Base-by-base conservation (phyloP, 1,140 invertebrate genomes). In the Bombus picipes region DNA sequence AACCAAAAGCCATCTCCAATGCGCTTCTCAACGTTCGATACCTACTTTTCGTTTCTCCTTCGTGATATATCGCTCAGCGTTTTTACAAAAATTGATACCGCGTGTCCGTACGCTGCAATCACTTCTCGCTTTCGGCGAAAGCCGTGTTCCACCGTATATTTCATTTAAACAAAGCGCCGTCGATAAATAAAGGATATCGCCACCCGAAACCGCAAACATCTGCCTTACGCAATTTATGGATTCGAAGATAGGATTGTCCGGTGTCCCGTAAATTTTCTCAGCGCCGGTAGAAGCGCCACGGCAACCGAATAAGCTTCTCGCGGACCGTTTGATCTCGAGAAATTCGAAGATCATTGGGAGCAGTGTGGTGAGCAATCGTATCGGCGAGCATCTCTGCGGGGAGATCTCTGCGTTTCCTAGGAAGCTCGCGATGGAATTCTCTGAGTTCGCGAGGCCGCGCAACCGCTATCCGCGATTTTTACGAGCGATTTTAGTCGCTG, bases 321-420 rank as follows among this genome's bases (percentile, higher is more conserved):
- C 72, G 59, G 10, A 32, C 25, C 73, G 81, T 83, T 76, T 83
- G 59, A 83, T 83, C 72, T 83, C 73, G 32, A 41, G 62, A 83
- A 83, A 83, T 68, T 76, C 72, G 9, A 53, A 53, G 73, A 83
- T 83, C 68, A 68, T 83, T 83, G 43, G 25, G 1, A 39, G 39
- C 47, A 15, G 32, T 10, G 25, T 0, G 47, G 15, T 25, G 70
- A n/a, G 32, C 59, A 66, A 66, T 37, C 59, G 62, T 68, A 68
- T 83, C 81, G 43, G 1, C 59, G 0, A 37, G 1, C 6, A 76
- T 68, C 59, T 83, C 71, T n/a, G n/a, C 57, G 22, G 32, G n/a
- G 41, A 13, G 59, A 62, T 28, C 41, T 22, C n/a, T 15, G 6
- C 47, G 47, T 53, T 53, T 53, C 18, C 18, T 53, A 22, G 47